These are phyloP conservation scores for Xenopus petersii DNA, from an alignment of 2,797 vertebrate genomes.

Conservation along the genomic window DNA sequence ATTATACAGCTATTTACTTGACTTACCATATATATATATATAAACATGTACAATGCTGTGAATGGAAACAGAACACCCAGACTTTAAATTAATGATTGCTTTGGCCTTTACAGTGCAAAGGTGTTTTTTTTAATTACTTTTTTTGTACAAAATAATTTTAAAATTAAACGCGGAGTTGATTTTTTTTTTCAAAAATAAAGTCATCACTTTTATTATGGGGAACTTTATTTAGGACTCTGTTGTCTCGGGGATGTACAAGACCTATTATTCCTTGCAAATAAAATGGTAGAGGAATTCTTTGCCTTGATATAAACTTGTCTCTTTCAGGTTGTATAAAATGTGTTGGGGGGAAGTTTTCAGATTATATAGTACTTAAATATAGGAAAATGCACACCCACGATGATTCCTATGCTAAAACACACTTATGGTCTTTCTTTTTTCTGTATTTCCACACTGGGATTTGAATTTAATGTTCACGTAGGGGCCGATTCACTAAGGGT, in stretches of 20 bases:
- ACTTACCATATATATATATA: conserved; percentile 72
- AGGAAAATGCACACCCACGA: conserved; percentile 99
- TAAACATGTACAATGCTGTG: conserved; percentile 77
- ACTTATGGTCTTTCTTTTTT: conserved; percentile 97
- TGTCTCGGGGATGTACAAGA: conserved; percentile 93
- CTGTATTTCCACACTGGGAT: conserved; percentile 99
- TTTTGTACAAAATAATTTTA: conserved; percentile 51
- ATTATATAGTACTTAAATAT: conserved; percentile 95
- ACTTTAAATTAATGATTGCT: conserved; percentile 78
- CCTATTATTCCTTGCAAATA: conserved; percentile 79
- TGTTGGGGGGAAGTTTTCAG: conserved; percentile 97
- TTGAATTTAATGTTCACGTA: conserved; percentile 99
- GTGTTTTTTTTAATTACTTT: conserved; percentile 59
- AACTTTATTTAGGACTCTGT: conserved; percentile 90
- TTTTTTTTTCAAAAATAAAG: conserved; percentile 55
- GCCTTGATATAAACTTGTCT: conserved; percentile 92
- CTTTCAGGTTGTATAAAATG: conserved; percentile 98
- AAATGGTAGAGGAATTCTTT: conserved; percentile 87
- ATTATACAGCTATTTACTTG: conserved; percentile 82
- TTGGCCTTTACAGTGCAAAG: conserved; percentile 84
- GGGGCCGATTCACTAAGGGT: no score
- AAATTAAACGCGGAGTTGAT: no score
- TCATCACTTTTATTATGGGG: conserved; percentile 88
- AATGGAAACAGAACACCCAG: conserved; percentile 83
- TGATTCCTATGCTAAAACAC: conserved; percentile 99